phyloP scores from a whole-genome alignment of 1,140 invertebrate genomes.

The Homalodisca vitripennis region DNA sequence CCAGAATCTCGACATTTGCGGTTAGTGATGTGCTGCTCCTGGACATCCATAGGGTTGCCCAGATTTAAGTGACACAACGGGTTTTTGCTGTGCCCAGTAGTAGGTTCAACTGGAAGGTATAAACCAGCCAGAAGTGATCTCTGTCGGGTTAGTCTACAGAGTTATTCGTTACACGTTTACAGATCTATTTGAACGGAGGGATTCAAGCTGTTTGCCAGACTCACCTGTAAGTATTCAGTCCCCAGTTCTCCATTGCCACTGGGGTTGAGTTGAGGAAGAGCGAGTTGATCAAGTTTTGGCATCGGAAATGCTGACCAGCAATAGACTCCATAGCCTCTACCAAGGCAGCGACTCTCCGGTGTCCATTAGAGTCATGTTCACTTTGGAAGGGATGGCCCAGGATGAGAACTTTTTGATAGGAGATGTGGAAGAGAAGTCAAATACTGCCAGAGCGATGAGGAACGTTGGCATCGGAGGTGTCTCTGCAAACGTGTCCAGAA shows the following conservation, averaged over 20 bases:
- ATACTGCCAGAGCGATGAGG: slow-evolving; percentile 67
- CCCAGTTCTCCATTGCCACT: slow-evolving; percentile 86
- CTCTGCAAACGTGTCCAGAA: slow-evolving; percentile 54
- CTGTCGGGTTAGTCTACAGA: too few relatives aligned
- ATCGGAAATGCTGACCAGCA: slow-evolving; percentile 24
- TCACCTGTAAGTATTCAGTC: slow-evolving; percentile 68
- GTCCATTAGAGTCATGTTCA: background rate
- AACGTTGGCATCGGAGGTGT: slow-evolving; percentile 77
- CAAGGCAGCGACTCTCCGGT: slow-evolving; percentile 27
- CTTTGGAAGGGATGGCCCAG: slow-evolving; percentile 31
- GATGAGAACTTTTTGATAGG: slow-evolving; percentile 9
- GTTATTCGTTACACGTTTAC: too few relatives aligned
- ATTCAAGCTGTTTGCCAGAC: too few relatives aligned
- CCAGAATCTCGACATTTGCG: too few relatives aligned
- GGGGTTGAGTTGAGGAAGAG: slow-evolving; percentile 75
- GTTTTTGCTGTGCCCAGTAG: too few relatives aligned
- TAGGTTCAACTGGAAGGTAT: too few relatives aligned
- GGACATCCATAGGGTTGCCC: too few relatives aligned
- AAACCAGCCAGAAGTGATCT: too few relatives aligned
- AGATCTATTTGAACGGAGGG: too few relatives aligned
- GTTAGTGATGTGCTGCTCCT: too few relatives aligned
- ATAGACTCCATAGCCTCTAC: slow-evolving; percentile 16
- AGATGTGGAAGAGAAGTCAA: slow-evolving; percentile 54
- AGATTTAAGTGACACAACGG: too few relatives aligned
- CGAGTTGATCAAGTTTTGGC: slow-evolving; percentile 64